Evolutionary conservation across 2,113 vertebrate species (phyloP), one percentile per base, ranked within the genome.

Genomic region (Zeus faber): DNA sequence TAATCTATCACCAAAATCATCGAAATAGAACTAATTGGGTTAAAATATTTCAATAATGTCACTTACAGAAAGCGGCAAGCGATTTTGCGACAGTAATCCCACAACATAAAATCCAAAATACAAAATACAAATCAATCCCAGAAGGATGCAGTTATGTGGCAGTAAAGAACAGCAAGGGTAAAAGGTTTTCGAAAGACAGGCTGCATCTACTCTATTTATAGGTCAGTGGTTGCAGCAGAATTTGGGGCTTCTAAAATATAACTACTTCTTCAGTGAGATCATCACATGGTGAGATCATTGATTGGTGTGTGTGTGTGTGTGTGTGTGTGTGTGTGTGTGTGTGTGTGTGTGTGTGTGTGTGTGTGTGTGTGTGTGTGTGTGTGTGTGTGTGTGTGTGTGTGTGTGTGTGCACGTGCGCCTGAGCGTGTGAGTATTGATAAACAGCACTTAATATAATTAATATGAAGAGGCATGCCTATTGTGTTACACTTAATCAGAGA

Each of bases 271-370:
- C 54, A 62, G 57, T 82, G 74, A 80, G 72, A 65, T 82, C 62
- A 84, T 63, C n/a, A n/a, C n/a, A n/a, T 56, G 63, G 56, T 82
- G 74, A 80, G 72, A 65, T 81, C 62, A 84, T 63, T 67, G 49
- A 27, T 60, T 64, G n/a, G n/a, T n/a, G 66, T 80, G 47, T 58
- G 47, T 76, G 65, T 58, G 54, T 64, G 54, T 40, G 53, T 14
- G 5, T 16, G 5, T 18, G 40, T 18, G 40, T 16, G 18, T 18
- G 8, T 17, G 40, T 43, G 40, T 33, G 4, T 8, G 43, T 45
- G 45, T 20, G 39, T 21, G 24, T 47, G 74, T 82, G 69, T 73
- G 31, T 33, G 31, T 33, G 31, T 33, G 31, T 33, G 31, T 33
- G 31, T 33, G 31, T 33, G 31, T 33, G 31, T 33, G 31, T 33